A percentile compares a stretch with the other conserved stretches of the same genome.
These are phyloP conservation scores for Channa argus DNA, from an alignment of 2,113 vertebrate genomes.

Conservation along the genomic window DNA sequence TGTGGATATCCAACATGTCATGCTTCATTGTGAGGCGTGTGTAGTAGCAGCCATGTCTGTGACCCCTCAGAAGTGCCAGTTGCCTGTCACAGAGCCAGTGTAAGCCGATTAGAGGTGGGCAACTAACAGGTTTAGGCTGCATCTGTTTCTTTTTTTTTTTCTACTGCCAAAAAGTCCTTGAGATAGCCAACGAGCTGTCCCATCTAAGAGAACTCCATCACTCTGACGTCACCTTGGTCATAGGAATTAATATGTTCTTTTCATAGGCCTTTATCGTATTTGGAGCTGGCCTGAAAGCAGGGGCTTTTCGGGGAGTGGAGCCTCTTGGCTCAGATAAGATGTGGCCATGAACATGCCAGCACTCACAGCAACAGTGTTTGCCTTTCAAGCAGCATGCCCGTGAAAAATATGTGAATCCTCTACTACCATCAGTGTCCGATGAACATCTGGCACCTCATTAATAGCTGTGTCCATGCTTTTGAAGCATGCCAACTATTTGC, in stretches of 20 bases:
- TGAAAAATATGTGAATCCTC: constrained; percentile 49
- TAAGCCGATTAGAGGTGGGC: constrained; percentile 86
- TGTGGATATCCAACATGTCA: constrained; percentile 77
- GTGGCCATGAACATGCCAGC: constrained; percentile 30
- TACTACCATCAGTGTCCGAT: constrained; percentile 51
- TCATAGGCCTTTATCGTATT: constrained; percentile 42
- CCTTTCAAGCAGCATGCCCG: constrained; percentile 44
- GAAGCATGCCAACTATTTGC: constrained; percentile 59
- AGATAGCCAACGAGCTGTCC: constrained; percentile 49
- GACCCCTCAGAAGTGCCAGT: constrained; percentile 78
- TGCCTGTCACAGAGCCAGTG: constrained; percentile 78
- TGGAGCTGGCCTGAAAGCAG: constrained; percentile 15
- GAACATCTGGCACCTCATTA: constrained; percentile 75
- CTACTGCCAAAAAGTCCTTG: constrained; percentile 68
- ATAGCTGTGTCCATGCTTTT: constrained; percentile 60
- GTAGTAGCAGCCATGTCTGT: constrained; percentile 64
- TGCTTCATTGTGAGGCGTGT: constrained; percentile 50
- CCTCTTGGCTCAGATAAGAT: constrained; percentile 50
- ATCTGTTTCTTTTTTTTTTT: constrained; percentile 78
- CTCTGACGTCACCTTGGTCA: constrained; percentile 70
- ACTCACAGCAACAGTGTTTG: constrained; percentile 38
- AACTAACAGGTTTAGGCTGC: constrained; percentile 82
- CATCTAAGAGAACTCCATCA: constrained; percentile 59
- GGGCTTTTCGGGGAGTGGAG: constrained; percentile 20
- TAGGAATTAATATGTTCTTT: constrained; percentile 63